phyloP scores from a whole-genome alignment of 2,797 vertebrate species.

The Scomberomorus guttatus region DNA sequence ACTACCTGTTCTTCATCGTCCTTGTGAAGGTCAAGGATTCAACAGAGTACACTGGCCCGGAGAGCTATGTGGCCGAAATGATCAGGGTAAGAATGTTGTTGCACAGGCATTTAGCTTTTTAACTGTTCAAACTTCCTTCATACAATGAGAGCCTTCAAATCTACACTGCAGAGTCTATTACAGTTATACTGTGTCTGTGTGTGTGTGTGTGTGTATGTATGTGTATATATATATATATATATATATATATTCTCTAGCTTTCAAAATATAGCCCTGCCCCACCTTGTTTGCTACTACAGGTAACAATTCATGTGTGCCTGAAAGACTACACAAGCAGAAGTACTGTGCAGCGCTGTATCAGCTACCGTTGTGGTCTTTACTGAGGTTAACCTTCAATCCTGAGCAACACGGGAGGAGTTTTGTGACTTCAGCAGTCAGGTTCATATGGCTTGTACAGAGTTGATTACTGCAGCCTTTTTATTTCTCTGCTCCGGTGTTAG shows the following conservation, averaged over 20 bases:
- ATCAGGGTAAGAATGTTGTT: conserved; percentile 90
- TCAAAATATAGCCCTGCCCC: not conserved
- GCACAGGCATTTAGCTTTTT: not conserved
- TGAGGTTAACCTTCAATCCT: conserved; percentile 47
- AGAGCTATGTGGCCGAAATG: conserved; percentile 99
- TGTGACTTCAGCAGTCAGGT: conserved; percentile 9
- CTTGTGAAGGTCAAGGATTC: conserved; percentile 98
- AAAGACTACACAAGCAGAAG: not conserved
- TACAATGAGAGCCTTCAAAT: not conserved
- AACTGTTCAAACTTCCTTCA: not conserved
- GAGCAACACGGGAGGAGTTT: not conserved
- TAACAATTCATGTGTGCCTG: not conserved
- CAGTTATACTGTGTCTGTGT: not conserved
- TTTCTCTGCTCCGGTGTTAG: conserved; percentile 33
- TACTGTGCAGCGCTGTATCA: not conserved
- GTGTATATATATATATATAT: no score
- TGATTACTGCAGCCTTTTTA: conserved; percentile 32
- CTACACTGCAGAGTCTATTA: not conserved
- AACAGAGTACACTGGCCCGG: conserved; percentile 97
- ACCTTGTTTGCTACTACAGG: not conserved
- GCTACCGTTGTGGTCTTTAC: conserved; percentile 27
- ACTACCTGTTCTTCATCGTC: conserved; percentile 98
- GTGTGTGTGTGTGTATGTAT: no score
- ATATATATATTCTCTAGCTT: no score
- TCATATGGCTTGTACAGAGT: conserved; percentile 27